Evolutionary conservation across 2,888 invertebrate species (phyloP).

Genomic region (Galerucella nymphaeae): DNA sequence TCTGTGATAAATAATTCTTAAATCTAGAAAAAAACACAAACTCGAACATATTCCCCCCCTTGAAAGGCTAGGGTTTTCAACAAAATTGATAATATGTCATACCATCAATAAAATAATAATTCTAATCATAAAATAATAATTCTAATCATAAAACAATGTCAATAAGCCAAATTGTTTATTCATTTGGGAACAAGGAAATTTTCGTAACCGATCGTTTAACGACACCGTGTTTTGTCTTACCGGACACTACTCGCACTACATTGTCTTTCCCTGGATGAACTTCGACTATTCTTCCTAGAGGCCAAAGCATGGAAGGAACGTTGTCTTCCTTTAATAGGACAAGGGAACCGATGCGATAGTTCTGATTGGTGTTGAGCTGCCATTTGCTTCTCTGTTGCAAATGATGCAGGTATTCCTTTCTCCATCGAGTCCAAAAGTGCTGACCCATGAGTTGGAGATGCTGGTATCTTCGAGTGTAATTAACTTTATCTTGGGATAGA

Average conservation of each 20-base stretch:
- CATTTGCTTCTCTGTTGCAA: slow-evolving; percentile 24
- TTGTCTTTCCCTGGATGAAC: too few species aligned
- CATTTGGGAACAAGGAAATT: not conserved
- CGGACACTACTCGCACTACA: not conserved
- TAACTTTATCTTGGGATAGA: slow-evolving; percentile 15
- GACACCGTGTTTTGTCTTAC: not conserved
- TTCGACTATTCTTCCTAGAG: too few species aligned
- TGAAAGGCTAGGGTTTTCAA: not conserved
- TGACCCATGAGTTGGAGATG: slow-evolving; percentile 19
- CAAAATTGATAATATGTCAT: not conserved
- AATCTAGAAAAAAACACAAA: too few species aligned
- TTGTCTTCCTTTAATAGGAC: too few species aligned
- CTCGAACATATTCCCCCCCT: not conserved
- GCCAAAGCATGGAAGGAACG: too few species aligned
- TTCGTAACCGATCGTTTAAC: not conserved
- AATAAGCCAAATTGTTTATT: not conserved
- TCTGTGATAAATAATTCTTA: too few species aligned
- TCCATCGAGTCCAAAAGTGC: slow-evolving; percentile 27
- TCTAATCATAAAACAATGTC: too few species aligned
- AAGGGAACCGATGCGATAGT: too few species aligned
- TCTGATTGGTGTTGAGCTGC: not conserved
- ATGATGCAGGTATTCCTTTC: slow-evolving; percentile 16
- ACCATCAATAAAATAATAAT: not conserved
- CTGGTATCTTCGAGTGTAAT: slow-evolving; percentile 23
- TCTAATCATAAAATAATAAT: not conserved